Evolutionary conservation across 23 tunicate species (phyloP), one percentile per base, ranked within the genome.

Genomic region (Styela clava): DNA sequence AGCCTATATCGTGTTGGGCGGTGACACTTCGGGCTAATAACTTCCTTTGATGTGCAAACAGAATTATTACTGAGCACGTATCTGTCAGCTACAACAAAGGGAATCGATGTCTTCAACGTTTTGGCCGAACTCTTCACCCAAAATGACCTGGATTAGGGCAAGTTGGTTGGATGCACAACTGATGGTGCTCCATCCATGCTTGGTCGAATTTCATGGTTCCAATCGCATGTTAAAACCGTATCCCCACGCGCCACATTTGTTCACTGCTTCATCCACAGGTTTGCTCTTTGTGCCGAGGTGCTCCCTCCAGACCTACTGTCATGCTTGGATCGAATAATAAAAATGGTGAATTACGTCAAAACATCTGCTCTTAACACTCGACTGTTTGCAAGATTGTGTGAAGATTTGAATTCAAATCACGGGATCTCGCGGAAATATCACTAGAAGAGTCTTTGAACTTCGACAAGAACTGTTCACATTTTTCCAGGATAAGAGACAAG

Each of bases 361-460:
- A 77, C 87, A 19, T 84, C 83, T 78, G 87, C 83, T 62, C 34
- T 84, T 62, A 84, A 78, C 77, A 32, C 87, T 61, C 82, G 87
- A 29, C 61, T 84, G 69, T 84, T 84, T 84, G 79, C 67, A 52
- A 51, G 63, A 62, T 29, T 81, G 26, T 81, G 79, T 29, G 85
- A 81, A 34, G 83, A 79, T 79, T 23, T 77, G 30, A 78, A 79
- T 44, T 83, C 86, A 26, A 36, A 74, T 33, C 86, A 83, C 86
- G 88, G 83, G 78, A 3, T 85, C 83, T 37, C 34, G 83, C 64
- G 88, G 88, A 34, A 85, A 85, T 85, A 78, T 83, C 52, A 85
- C 88, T 65, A 85, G 88, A 83, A 83, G 83, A 56, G 76, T 85
- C 83, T 85, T 85, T 72, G 83, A 87, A 87, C 78, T 87, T 82